A percentile compares a stretch with the other conserved stretches of the same genome.
Evolutionary conservation across 2,113 vertebrate species (phyloP).

Genomic region (Plecotus auritus): DNA sequence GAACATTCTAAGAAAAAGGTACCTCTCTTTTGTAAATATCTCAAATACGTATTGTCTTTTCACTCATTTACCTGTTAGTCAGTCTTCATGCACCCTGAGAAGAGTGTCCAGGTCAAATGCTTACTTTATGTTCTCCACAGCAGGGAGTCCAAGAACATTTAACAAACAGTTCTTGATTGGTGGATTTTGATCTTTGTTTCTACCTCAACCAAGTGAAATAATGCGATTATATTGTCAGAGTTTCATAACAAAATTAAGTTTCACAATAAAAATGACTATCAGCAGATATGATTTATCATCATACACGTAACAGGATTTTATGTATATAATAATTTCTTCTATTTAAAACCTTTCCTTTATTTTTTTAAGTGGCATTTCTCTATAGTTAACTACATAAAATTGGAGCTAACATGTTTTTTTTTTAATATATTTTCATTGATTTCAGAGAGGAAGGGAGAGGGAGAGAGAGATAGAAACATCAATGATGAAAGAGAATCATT

Average conservation of each 20-base stretch:
- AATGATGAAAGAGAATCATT: no score
- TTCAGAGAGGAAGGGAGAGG: no score
- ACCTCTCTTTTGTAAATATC: neutral
- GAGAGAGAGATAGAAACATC: no score
- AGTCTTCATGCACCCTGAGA: neutral
- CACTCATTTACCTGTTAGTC: neutral
- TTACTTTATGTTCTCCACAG: neutral
- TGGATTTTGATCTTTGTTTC: neutral
- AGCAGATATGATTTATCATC: neutral
- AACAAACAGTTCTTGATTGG: neutral
- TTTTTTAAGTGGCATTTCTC: neutral
- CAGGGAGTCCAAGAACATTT: neutral
- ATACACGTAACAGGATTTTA: neutral
- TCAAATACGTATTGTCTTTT: neutral
- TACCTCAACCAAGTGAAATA: neutral
- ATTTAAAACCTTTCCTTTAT: neutral
- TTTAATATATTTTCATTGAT: no score
- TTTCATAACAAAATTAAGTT: constrained; percentile 11
- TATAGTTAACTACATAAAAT: neutral
- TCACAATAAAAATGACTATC: neutral
- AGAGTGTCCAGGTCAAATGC: rapidly evolving
- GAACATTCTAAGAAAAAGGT: neutral
- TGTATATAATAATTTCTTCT: neutral
- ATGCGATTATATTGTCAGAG: neutral
- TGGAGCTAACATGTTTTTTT: neutral